Evolutionary conservation across 1,140 invertebrate species (phyloP).

Genomic region (Pogonomyrmex californicus): DNA sequence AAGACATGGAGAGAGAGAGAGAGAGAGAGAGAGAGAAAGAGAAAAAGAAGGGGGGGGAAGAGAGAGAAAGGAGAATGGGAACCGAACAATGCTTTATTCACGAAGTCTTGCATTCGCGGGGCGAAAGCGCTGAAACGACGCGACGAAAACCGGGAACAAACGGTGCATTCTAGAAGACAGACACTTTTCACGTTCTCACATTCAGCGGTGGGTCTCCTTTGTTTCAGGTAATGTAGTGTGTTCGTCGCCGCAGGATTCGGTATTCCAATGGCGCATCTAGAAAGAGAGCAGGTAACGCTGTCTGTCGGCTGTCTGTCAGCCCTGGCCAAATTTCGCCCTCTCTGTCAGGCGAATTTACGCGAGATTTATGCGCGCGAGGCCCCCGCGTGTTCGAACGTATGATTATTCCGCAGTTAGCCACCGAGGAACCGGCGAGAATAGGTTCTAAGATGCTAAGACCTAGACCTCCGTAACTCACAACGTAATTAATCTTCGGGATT

Average conservation of each 20-base stretch:
- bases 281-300: constrained; percentile 22
- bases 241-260: constrained; percentile 44
- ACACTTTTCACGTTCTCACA: constrained; percentile 59
- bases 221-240: constrained; percentile 54
- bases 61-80: no score
- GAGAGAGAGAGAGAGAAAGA: neutral
- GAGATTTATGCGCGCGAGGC: neutral
- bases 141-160: constrained; percentile 56
- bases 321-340: constrained; percentile 25
- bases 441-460: constrained; percentile 23
- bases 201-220: constrained; percentile 42
- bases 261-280: neutral
- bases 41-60: no score
- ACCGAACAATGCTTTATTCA: constrained; percentile 52
- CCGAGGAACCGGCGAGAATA: neutral
- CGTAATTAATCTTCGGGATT: constrained; percentile 60
- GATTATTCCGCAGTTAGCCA: constrained; percentile 52
- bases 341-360: neutral
- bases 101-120: constrained; percentile 51
- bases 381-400: constrained; percentile 15
- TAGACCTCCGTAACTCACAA: constrained; percentile 32
- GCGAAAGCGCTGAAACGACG: constrained; percentile 39
- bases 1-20: neutral
- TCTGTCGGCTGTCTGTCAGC: neutral
- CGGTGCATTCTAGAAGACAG: constrained; percentile 50